phyloP scores from a whole-genome alignment of 2,888 invertebrate species.

The Melanargia galathea region DNA sequence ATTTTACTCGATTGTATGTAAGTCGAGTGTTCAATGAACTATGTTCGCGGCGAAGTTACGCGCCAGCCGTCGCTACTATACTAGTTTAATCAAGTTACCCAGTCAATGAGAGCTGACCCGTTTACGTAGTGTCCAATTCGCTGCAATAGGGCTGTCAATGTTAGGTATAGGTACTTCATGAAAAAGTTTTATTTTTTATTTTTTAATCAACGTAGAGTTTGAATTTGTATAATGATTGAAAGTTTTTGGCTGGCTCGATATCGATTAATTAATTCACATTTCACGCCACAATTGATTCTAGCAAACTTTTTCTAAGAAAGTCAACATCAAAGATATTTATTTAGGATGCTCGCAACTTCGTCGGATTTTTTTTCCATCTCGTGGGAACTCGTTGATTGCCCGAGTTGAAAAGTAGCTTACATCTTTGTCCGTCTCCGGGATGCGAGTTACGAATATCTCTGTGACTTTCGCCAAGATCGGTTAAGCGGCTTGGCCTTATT shows the following conservation, averaged over 20 bases:
- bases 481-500: too few relatives aligned
- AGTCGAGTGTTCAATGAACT: constrained; percentile 35
- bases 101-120: constrained; percentile 48
- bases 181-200: too few relatives aligned
- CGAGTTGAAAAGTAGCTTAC: too few relatives aligned
- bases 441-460: too few relatives aligned
- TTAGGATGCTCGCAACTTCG: background rate
- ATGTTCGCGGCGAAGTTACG: constrained; percentile 19
- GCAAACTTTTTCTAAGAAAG: background rate
- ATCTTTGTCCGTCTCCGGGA: too few relatives aligned
- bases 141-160: constrained; percentile 26
- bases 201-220: background rate
- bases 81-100: constrained; percentile 53
- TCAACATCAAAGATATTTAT: background rate
- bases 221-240: background rate
- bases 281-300: too few relatives aligned
- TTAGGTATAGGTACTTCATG: too few relatives aligned
- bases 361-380: too few relatives aligned
- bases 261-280: background rate
- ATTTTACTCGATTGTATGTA: constrained; percentile 32
- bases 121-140: constrained; percentile 37
- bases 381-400: too few relatives aligned
- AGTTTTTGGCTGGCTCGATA: background rate
- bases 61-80: constrained; percentile 18
- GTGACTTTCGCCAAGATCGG: too few relatives aligned